A percentile compares a stretch with the other conserved stretches of the same genome.
Conservation (phyloP, 2,113 vertebrate species). For the Canis aureus region DNA sequence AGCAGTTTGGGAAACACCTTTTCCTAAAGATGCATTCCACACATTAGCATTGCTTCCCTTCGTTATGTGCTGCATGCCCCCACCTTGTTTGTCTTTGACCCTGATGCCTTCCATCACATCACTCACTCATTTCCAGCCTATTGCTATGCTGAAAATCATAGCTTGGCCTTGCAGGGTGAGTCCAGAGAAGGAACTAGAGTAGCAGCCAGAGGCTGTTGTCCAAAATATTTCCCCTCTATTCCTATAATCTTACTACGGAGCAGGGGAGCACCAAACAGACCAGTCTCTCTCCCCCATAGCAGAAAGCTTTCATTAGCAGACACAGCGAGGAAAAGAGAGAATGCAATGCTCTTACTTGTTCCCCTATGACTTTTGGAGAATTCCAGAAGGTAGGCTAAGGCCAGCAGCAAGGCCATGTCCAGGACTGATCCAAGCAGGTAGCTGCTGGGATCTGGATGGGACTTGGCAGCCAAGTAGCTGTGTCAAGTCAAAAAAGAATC, state of each 20-base stretch:
- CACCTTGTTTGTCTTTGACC: background rate
- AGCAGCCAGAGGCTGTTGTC: background rate
- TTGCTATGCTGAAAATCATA: background rate
- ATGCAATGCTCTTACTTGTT: background rate
- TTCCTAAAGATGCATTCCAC: background rate
- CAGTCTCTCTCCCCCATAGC: background rate
- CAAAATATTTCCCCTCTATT: background rate
- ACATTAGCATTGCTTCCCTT: background rate
- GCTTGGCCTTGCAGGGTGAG: background rate
- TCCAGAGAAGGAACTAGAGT: background rate
- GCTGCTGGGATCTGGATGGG: background rate
- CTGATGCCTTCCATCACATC: background rate
- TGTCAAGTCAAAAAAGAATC: constrained; percentile 49
- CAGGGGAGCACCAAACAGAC: background rate
- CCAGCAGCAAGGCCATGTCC: background rate
- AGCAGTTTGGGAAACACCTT: background rate
- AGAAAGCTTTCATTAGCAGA: constrained; percentile 58
- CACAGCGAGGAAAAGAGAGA: background rate
- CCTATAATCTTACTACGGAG: background rate
- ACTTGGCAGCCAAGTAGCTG: background rate
- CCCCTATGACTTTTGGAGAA: constrained; percentile 35
- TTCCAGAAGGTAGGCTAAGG: constrained; percentile 51
- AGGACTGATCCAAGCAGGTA: background rate
- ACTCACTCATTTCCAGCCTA: background rate
- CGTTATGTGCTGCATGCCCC: background rate